Base-by-base conservation (phyloP, 2,888 invertebrate genomes). In the Cephus pygmeus region DNA sequence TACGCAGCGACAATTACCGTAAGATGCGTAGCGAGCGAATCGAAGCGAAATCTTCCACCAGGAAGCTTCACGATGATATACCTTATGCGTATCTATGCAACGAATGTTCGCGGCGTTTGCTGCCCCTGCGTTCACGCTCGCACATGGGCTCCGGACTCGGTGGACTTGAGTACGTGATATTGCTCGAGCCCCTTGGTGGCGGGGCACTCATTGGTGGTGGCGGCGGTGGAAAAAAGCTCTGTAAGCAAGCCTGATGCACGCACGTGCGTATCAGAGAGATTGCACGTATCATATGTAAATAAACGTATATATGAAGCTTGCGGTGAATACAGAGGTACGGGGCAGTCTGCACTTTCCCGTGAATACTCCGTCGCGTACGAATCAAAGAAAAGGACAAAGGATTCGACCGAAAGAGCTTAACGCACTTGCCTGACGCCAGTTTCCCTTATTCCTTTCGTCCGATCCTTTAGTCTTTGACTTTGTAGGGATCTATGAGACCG, bases 211-310 rank as follows among this genome's bases (percentile, higher is more conserved):
- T 90, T 78, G 90, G 91, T 4, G 91, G 91, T 73, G 91, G 91
- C 34, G 91, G 91, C 73, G 91, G 91, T 75, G 91, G 91, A 85
- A 91, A 91, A 86, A 91, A 91, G 84, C 91, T 91, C 91, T 91
- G 91, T 86, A 91, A 90, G 85, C 91, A 91, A 76, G 91, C 91
- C 91, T 91, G 82, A 83, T 73, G 75, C 81, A 81, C 74, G 77
- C 71, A 77, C 69, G 75, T 71, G 71, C 34, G 2, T 34, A 23
- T 56, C 2, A 71, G 71, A 71, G 31, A 31, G 1, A 71, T 71
- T 71, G 3, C 56, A 56, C 56, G 2, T 23, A 23, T 9, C 40
- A 0, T 56, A 23, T 9, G 56, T 56, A 23, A 9, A 56, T 23
- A 23, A 23, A 9, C 23, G 23, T 56, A 23, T 71, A 3, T 34